Evolutionary conservation across 2,113 vertebrate species (phyloP), one percentile per base, ranked within the genome.

Genomic region (Misgurnus anguillicaudatus): DNA sequence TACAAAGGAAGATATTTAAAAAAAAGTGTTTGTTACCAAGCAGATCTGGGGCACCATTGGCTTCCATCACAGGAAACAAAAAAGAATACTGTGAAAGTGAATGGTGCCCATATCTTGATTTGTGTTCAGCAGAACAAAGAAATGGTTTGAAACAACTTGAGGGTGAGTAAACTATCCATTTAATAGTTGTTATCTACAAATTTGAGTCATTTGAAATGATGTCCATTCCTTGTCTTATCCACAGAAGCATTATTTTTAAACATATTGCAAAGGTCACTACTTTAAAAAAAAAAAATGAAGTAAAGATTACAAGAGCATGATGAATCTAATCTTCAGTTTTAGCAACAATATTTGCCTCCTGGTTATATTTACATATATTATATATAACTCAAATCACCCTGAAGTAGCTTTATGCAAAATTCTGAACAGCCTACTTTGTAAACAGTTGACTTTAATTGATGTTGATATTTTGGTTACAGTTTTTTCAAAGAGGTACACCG

Each of bases 291-390:
- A 51, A 55, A 57, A 57, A 19, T n/a, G n/a, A n/a, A n/a, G n/a
- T n/a, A 72, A 73, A 58, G 3, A 55, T 19, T 11, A 16, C 14
- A 9, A 60, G 42, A 38, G 19, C 71, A 74, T 38, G 17, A n/a
- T 63, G 69, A 47, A 42, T 58, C 60, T 63, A 42, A 48, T 63
- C 48, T 51, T 14, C 14, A 16, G 9, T 10, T 47, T 62, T 47
- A 75, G 21, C 57, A n/a, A 11, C 45, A 11, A 1, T 47, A 47
- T 0, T 9, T 47, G 45, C 45, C 9, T 47, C 45, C 47, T 38
- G 62, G 57, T 38, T 41, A 62, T 75, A 63, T 75, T 75, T 75
- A 24, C 41, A 19, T n/a, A n/a, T n/a, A n/a, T n/a, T n/a, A n/a
- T n/a, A n/a, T n/a, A n/a, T 9, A 61, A 45, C 48, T 70, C 45